Base-by-base conservation (phyloP, 2,888 invertebrate species). In the Alviniconcha strummeri region DNA sequence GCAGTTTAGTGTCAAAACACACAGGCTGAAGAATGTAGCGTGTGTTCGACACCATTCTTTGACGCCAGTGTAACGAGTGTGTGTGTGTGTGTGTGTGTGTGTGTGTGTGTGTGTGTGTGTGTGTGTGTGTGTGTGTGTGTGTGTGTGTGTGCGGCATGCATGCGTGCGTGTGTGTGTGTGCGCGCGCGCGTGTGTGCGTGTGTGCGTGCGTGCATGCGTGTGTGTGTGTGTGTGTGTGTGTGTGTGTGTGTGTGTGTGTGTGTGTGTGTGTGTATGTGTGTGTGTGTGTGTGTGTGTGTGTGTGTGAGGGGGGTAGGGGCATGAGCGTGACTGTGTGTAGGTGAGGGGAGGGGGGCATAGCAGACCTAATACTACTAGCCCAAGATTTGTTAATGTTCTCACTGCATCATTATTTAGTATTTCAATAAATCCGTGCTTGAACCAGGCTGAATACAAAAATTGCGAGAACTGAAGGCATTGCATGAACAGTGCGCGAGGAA, bases 181-280 rank as follows among this genome's bases (percentile, higher is more conserved):
- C n/a, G 80, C 17, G 54, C n/a, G 67, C 54, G 9, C 54, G 69
- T 71, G 19, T 56, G 69, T 56, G 19, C 54, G 69, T 67, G 69
- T 54, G 69, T 69, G 69, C 11, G 69, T 71, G 9, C 69, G 80
- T 80, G 55, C 13, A n/a, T 55, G 54, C 55, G 69, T 69, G 54
- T 69, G 80, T 80, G 11, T 80, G 55, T 71, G 71, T n/a, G 78
- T 78, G 78, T 19, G 78, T 78, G 78, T 15, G 78, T 19, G 36
- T 19, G 78, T 6, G 78, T 2, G 67, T 52, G 67, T 52, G 79
- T 52, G 79, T 60, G 79, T 15, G 15, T 9, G 67, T 67, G 79
- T 57, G 19, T 57, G 56, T 57, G 9, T 3, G 57, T 19, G 57
- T 19, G 19, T n/a, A 19, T n/a, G 55, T 75, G 2, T 7, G 74